Conservation (phyloP, 2,888 invertebrate species). For the Volucella inanis region DNA sequence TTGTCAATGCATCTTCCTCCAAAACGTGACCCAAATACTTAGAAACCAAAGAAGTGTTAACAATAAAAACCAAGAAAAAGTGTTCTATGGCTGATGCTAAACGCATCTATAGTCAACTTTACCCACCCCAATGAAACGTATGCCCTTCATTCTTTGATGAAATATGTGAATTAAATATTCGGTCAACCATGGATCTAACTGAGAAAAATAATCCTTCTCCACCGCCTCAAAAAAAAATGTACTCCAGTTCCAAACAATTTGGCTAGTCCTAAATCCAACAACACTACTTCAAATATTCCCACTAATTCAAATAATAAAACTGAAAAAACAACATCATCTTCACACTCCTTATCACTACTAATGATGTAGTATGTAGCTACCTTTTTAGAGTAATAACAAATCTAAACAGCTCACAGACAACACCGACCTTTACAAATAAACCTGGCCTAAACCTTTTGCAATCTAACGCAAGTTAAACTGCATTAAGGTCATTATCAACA, state of each 20-base stretch:
- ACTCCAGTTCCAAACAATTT: neutral
- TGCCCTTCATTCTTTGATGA: neutral
- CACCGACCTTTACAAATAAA: neutral
- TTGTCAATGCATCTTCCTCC: too few relatives aligned
- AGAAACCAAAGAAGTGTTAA: neutral
- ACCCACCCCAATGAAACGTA: neutral
- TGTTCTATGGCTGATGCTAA: neutral
- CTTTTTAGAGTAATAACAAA: too few relatives aligned
- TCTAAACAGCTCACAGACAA: neutral
- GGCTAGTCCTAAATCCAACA: too few relatives aligned
- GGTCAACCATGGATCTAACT: neutral
- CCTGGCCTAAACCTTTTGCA: neutral
- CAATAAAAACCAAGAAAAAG: neutral
- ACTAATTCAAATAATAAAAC: neutral
- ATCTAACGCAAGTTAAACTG: neutral
- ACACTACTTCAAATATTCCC: neutral
- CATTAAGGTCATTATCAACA: neutral
- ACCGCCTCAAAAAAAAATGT: neutral
- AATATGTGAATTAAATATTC: neutral
- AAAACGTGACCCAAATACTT: neutral
- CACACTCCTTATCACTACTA: neutral
- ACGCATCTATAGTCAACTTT: neutral
- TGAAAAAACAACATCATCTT: neutral
- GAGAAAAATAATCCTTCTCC: slow-evolving; percentile 3
- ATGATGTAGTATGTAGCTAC: too few relatives aligned